Evolutionary conservation across 1,140 invertebrate genomes (phyloP).

Genomic region (Calephelis virginiensis): DNA sequence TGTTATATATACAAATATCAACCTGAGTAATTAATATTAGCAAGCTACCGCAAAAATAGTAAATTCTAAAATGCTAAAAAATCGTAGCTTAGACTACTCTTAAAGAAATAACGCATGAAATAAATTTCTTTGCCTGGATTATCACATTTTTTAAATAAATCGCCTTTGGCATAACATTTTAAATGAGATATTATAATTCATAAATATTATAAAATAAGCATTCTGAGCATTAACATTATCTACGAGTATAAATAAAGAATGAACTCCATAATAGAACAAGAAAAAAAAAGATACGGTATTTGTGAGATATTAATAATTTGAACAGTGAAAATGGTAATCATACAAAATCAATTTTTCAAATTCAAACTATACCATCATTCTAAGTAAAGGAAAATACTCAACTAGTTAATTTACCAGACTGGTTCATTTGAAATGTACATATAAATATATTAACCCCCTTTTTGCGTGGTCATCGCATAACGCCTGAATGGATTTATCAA

Average conservation of each 20-base stretch:
- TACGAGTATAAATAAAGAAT: not conserved
- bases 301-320: too few species aligned
- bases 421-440: too few species aligned
- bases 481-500: too few species aligned
- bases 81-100: constrained; percentile 34
- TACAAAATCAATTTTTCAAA: too few species aligned
- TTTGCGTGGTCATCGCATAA: too few species aligned
- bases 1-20: constrained; percentile 22
- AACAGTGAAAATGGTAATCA: too few species aligned
- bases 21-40: constrained; percentile 31
- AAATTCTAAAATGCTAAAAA: constrained; percentile 27
- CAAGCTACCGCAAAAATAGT: constrained; percentile 37
- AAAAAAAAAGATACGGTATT: not conserved
- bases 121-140: constrained; percentile 48
- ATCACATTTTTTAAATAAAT: constrained; percentile 60
- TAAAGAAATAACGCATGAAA: constrained; percentile 39
- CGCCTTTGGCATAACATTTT: constrained; percentile 59
- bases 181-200: constrained; percentile 23
- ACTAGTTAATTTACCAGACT: too few species aligned
- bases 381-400: too few species aligned
- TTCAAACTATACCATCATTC: too few species aligned
- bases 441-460: too few species aligned
- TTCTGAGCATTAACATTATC: not conserved
- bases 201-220: constrained; percentile 12
- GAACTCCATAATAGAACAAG: not conserved